A percentile compares a stretch with the other conserved stretches of the same genome.
Evolutionary conservation across 1,140 invertebrate species (phyloP).

Genomic region (Arion vulgaris): DNA sequence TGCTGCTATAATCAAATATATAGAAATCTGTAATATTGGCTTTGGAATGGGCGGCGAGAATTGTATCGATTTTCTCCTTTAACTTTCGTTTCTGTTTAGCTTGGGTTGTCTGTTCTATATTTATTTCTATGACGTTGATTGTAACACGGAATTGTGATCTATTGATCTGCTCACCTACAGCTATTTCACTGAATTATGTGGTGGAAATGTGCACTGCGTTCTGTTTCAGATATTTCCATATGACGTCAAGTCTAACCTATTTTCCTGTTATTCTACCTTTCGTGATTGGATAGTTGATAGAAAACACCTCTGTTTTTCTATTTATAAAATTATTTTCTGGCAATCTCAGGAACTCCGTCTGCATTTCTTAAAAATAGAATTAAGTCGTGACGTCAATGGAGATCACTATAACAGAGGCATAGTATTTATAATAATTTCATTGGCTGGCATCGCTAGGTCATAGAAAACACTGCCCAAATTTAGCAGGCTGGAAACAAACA

Average conservation of each 20-base stretch:
- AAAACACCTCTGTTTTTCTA: background rate
- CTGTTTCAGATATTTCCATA: background rate
- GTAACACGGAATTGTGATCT: no score
- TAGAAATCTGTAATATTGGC: no score
- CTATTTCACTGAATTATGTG: background rate
- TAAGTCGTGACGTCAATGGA: constrained; percentile 3
- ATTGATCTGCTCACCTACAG: background rate
- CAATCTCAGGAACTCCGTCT: background rate
- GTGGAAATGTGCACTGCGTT: background rate
- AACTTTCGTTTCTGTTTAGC: background rate
- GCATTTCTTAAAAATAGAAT: background rate
- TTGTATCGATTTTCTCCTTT: background rate
- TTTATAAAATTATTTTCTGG: background rate
- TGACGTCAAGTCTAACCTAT: background rate
- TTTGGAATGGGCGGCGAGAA: background rate
- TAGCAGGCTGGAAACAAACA: background rate
- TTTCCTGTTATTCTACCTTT: background rate
- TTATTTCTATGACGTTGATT: background rate
- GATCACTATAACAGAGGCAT: background rate
- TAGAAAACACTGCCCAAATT: background rate
- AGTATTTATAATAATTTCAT: background rate
- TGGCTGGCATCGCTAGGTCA: background rate
- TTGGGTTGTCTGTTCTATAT: background rate
- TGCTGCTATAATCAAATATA: background rate
- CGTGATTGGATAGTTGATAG: constrained; percentile 8